These are phyloP conservation scores for Gymnothorax reevesii DNA, from an alignment of 2,797 vertebrate genomes.

Conservation along the genomic window DNA sequence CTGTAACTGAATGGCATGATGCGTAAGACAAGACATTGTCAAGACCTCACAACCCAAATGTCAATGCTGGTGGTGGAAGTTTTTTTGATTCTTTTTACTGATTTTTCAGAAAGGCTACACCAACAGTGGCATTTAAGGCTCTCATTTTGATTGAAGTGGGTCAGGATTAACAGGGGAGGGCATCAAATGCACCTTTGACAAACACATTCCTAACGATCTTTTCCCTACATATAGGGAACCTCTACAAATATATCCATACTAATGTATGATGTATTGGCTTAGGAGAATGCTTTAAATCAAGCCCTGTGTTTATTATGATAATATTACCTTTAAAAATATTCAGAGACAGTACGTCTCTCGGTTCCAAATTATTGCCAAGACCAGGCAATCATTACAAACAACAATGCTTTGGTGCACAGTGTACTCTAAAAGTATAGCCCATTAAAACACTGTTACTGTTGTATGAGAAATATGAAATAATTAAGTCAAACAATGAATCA, in stretches of 20 bases:
- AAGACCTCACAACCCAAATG: not conserved
- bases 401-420: not conserved
- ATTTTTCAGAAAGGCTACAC: conserved; percentile 12
- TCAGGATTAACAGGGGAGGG: conserved; percentile 25
- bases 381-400: not conserved
- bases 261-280: conserved; percentile 4
- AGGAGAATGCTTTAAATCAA: not conserved
- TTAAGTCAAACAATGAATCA: not conserved
- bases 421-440: not conserved
- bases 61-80: conserved; percentile 5
- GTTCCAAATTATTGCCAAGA: not conserved
- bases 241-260: not conserved
- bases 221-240: not conserved
- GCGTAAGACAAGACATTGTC: not conserved
- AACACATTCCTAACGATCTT: not conserved
- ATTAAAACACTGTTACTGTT: not conserved
- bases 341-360: not conserved
- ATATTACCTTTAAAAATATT: not conserved
- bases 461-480: not conserved
- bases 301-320: not conserved
- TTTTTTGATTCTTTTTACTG: conserved; percentile 23
- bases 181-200: conserved; percentile 10
- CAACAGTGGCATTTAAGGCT: not conserved
- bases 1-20: not conserved
- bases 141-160: conserved; percentile 12